Evolutionary conservation across 2,113 vertebrate genomes (phyloP).

Genomic region (Athene noctua): DNA sequence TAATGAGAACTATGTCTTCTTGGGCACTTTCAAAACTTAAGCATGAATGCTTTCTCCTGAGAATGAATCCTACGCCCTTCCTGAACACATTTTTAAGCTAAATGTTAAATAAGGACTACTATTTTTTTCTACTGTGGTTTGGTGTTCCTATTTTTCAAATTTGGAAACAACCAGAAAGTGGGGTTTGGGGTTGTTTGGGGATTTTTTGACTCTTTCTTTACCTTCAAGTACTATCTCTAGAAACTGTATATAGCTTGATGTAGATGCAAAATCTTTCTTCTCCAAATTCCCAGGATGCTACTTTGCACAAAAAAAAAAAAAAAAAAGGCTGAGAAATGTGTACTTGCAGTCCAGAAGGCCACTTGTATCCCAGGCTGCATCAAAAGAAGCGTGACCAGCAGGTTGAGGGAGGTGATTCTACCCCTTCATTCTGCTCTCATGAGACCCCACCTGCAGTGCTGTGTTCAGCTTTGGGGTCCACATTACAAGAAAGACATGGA

Average conservation of each 20-base stretch:
- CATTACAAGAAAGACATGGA: not conserved
- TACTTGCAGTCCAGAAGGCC: not conserved
- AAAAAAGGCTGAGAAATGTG: not conserved
- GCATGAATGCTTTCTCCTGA: not conserved
- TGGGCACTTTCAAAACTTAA: not conserved
- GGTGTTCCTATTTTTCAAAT: not conserved
- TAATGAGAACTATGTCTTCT: not conserved
- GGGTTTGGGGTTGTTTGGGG: fast-evolving
- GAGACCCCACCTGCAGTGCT: not conserved
- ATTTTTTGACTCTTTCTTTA: not conserved
- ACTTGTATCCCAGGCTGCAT: not conserved
- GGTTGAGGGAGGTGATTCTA: not conserved
- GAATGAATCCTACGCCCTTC: not conserved
- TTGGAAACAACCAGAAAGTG: not conserved
- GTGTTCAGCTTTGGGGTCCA: not conserved
- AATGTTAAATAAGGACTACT: not conserved
- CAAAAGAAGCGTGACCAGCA: not conserved
- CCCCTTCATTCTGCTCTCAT: not conserved
- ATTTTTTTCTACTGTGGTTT: not conserved
- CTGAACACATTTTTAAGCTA: not conserved
- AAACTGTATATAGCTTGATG: not conserved
- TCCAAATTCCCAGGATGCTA: not conserved
- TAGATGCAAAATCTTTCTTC: not conserved
- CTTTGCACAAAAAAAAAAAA: not conserved
- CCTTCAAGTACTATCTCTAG: not conserved